A percentile compares a stretch with the other conserved stretches of the same genome.
Evolutionary conservation across 2,113 vertebrate genomes (phyloP).

Genomic region (Cyprinodon variegatus): DNA sequence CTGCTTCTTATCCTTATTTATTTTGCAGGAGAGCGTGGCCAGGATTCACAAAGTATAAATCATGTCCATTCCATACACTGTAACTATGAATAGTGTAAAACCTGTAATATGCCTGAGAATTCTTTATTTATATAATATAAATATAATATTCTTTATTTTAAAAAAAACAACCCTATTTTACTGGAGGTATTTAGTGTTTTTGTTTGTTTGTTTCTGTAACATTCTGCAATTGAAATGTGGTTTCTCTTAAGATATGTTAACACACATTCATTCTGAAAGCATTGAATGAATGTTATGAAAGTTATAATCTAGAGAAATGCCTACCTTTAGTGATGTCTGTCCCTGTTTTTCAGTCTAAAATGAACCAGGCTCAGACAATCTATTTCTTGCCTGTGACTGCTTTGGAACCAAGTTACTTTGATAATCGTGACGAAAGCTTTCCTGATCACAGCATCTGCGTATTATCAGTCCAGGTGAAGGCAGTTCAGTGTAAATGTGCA

Average conservation of each 20-base stretch:
- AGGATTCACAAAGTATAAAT: slow-evolving; percentile 19
- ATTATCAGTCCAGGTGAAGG: slow-evolving; percentile 74
- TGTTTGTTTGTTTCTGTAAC: background rate
- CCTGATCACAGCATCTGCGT: slow-evolving; percentile 68
- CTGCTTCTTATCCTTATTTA: slow-evolving; percentile 8
- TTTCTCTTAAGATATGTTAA: slow-evolving; percentile 43
- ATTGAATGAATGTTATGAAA: slow-evolving; percentile 55
- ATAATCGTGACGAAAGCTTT: slow-evolving; percentile 60
- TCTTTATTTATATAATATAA: too few relatives aligned
- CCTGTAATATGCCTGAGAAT: slow-evolving; percentile 19
- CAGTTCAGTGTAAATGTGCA: slow-evolving; percentile 7
- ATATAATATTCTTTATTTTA: background rate
- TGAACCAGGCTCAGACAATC: slow-evolving; percentile 40
- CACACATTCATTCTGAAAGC: slow-evolving; percentile 41
- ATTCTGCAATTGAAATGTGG: slow-evolving; percentile 23
- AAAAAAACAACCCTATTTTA: slow-evolving; percentile 35
- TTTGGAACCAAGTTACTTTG: slow-evolving; percentile 43
- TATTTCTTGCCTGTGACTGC: slow-evolving; percentile 38
- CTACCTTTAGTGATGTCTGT: too few relatives aligned
- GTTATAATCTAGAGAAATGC: too few relatives aligned
- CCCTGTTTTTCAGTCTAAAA: too few relatives aligned
- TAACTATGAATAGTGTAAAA: slow-evolving; percentile 32
- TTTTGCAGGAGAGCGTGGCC: slow-evolving; percentile 27
- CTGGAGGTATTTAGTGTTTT: background rate
- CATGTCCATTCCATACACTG: background rate